Conservation (phyloP, 2,113 vertebrate species). For the Oreotrochilus melanogaster region DNA sequence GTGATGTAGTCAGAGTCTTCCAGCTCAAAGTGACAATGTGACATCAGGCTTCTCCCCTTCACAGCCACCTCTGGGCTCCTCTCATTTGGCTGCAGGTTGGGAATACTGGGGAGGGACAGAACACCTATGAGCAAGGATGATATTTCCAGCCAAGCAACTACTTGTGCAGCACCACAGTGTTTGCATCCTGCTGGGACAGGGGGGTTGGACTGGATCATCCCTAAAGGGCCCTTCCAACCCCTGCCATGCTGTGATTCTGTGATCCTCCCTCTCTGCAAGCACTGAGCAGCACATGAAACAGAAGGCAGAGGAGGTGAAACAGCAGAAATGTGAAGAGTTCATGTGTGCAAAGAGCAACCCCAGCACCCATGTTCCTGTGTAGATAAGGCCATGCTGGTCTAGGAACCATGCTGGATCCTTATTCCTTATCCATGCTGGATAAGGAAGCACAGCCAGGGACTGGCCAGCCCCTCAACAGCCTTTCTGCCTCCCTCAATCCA, state of each 20-base stretch:
- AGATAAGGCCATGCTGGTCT: neutral
- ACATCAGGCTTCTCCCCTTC: constrained; percentile 81
- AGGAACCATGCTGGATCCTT: no score
- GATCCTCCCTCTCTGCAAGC: neutral
- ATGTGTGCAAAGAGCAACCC: neutral
- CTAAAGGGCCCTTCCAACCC: no score
- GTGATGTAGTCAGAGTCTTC: constrained; percentile 87
- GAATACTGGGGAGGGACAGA: constrained; percentile 77
- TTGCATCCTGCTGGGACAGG: no score
- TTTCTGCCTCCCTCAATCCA: neutral
- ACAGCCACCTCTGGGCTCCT: constrained; percentile 74
- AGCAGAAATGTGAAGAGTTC: neutral
- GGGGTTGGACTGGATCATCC: no score
- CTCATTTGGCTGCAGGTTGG: constrained; percentile 79
- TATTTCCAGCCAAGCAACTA: neutral
- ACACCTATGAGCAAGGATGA: neutral
- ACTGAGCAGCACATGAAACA: neutral
- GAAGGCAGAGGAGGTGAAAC: neutral
- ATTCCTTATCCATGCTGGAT: no score
- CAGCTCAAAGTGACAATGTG: constrained; percentile 87
- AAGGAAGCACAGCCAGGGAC: neutral
- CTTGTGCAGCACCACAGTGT: neutral
- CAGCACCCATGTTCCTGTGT: neutral
- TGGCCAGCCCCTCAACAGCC: neutral
- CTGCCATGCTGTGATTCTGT: neutral